Conservation (phyloP, 2,888 invertebrate species). For the Corbicula japonica region DNA sequence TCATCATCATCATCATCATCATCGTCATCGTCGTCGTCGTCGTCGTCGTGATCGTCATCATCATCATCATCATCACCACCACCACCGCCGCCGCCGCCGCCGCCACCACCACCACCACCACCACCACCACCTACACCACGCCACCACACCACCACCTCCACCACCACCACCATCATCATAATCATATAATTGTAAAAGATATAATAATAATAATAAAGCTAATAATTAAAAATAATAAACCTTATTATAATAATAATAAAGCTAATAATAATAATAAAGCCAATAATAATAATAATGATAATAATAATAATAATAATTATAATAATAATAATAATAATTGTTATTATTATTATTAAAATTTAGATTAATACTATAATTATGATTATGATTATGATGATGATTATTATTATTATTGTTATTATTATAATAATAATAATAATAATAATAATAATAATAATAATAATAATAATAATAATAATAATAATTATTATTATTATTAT, state of each 20-base stretch:
- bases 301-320: neutral
- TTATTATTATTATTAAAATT: neutral
- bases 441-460: neutral
- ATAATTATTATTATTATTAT: slow-evolving; percentile 2
- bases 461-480: neutral
- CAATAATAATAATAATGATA: too few species aligned
- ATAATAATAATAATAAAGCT: too few species aligned
- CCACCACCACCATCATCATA: neutral
- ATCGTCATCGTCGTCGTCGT: neutral
- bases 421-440: neutral
- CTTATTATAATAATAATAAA: too few species aligned
- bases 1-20: slow-evolving; percentile 1
- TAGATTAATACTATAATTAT: neutral
- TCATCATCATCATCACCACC: neutral
- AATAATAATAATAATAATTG: neutral
- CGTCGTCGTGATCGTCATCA: neutral
- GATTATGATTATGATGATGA: neutral
- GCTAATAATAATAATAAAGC: too few species aligned
- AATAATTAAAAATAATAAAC: too few species aligned
- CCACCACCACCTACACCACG: neutral
- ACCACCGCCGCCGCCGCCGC: neutral
- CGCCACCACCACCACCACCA: neutral
- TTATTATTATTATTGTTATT: slow-evolving; percentile 1
- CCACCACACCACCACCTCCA: neutral
- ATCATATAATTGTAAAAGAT: neutral